A percentile compares a stretch with the other conserved stretches of the same genome.
Conservation (phyloP, 2,888 invertebrate genomes). For the Leucophora obtusa region DNA sequence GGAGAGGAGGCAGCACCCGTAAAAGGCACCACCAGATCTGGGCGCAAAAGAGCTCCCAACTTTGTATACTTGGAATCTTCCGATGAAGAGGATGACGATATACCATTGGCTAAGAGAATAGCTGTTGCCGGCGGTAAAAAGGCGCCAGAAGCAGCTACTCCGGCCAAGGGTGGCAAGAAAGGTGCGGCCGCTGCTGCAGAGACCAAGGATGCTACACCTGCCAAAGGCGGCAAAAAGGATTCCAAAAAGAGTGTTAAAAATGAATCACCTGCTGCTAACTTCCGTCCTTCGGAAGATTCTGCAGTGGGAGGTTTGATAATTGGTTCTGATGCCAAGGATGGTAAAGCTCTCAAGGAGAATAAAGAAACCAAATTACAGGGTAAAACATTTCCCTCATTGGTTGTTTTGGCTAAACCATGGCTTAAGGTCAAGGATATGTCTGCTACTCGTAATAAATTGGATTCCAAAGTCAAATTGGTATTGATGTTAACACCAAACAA, state of each 20-base stretch:
- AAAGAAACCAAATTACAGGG: slow-evolving; percentile 87
- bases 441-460: slow-evolving; percentile 83
- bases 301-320: slow-evolving; percentile 86
- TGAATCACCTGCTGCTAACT: slow-evolving; percentile 68
- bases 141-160: slow-evolving; percentile 46
- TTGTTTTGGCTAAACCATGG: slow-evolving; percentile 90
- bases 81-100: slow-evolving; percentile 78
- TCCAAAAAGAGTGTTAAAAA: slow-evolving; percentile 52
- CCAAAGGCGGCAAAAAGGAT: slow-evolving; percentile 47
- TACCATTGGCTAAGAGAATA: slow-evolving; percentile 79
- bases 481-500: slow-evolving; percentile 89
- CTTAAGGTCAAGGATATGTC: slow-evolving; percentile 84
- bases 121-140: slow-evolving; percentile 72
- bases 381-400: slow-evolving; percentile 91
- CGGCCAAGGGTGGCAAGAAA: slow-evolving; percentile 39
- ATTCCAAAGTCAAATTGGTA: slow-evolving; percentile 89
- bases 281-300: slow-evolving; percentile 85
- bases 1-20: slow-evolving; percentile 64
- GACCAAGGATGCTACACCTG: slow-evolving; percentile 16
- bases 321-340: slow-evolving; percentile 80
- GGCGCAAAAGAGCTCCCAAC: slow-evolving; percentile 70
- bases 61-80: slow-evolving; percentile 76
- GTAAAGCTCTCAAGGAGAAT: slow-evolving; percentile 82
- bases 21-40: slow-evolving; percentile 64
- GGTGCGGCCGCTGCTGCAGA: slow-evolving; percentile 46